Base-by-base conservation (phyloP, 2,113 vertebrate species). In the Engystomops pustulosus region DNA sequence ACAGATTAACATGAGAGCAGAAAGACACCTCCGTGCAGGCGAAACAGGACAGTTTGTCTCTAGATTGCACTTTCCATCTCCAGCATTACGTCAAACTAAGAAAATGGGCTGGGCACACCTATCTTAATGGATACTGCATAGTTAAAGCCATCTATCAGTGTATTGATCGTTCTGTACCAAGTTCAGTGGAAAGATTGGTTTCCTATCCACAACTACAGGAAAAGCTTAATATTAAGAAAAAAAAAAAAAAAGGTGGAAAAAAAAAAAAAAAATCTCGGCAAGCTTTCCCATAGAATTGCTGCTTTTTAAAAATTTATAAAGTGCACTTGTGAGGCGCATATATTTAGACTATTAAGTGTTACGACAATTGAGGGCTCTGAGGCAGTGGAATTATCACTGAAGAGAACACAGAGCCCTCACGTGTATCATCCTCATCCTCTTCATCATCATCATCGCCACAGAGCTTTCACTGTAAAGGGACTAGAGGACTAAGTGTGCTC, bases 91-190 rank as follows among this genome's bases (percentile, higher is more conserved):
- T 75, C 71, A 83, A 83, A 81, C 25, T 47, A 60, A 76, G 81
- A 83, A 83, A 75, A 76, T 75, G 69, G 81, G 14, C 38, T 62
- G 38, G 81, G 36, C 81, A 60, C 55, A 60, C 55, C 70, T 76
- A 83, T 75, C 55, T 51, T 65, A 76, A 49, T 45, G 71, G 60
- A 83, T 74, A 49, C 20, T 76, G 71, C 36, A 67, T 23, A 77
- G 72, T 75, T 76, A 75, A 75, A 53, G 58, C 32, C 82, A 82
- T 74, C 69, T 72, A 72, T 84, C 51, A 67, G 30, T 68, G 41
- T 77, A 84, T 84, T 53, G 82, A 84, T 84, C 44, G 45, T 27
- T 67, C 71, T 84, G 41, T 49, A 84, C 58, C 72, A 74, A 45
- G 51, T 82, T 74, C 80, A 82, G n/a, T 72, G 69, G 38, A 82